Percentiles rank a stretch among this genome's conserved stretches.
Conservation (phyloP, 2,888 invertebrate species). For the Thymelicus sylvestris region DNA sequence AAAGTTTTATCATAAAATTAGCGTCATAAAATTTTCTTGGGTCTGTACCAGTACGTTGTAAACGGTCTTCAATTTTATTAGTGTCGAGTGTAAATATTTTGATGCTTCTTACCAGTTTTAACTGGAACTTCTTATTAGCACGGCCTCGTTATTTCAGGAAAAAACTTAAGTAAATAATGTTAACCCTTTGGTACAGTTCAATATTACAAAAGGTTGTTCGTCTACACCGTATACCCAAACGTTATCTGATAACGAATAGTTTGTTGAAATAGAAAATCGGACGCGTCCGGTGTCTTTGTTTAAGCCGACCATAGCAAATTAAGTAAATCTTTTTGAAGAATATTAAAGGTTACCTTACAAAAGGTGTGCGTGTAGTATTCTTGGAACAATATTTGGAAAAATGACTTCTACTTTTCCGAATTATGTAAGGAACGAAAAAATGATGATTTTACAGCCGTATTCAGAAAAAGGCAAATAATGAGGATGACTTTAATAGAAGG, state of each 20-base stretch:
- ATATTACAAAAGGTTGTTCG: constrained; percentile 26
- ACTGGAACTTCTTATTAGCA: constrained; percentile 27
- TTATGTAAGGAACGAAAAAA: no score
- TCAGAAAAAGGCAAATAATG: no score
- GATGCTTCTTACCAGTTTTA: constrained; percentile 39
- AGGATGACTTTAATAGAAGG: constrained; percentile 22
- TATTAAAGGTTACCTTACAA: no score
- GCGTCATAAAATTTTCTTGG: constrained; percentile 52
- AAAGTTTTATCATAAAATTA: constrained; percentile 37
- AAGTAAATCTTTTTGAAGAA: constrained; percentile 57
- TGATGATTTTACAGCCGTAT: no score
- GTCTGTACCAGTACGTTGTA: constrained; percentile 61
- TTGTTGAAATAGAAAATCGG: constrained; percentile 48
- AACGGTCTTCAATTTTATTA: constrained; percentile 64
- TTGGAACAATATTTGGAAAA: no score
- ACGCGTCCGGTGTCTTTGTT: constrained; percentile 54
- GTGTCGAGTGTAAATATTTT: constrained; percentile 65
- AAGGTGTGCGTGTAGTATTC: no score
- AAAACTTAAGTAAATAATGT: constrained; percentile 25
- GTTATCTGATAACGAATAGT: constrained; percentile 54
- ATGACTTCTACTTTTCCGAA: no score
- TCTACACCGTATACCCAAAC: constrained; percentile 36
- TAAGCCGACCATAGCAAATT: constrained; percentile 60
- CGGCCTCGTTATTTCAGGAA: constrained; percentile 13
- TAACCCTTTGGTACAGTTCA: constrained; percentile 28